Evolutionary conservation across 2,888 invertebrate genomes (phyloP), one percentile per base, ranked within the genome.

Genomic region (Strigamia maritima): DNA sequence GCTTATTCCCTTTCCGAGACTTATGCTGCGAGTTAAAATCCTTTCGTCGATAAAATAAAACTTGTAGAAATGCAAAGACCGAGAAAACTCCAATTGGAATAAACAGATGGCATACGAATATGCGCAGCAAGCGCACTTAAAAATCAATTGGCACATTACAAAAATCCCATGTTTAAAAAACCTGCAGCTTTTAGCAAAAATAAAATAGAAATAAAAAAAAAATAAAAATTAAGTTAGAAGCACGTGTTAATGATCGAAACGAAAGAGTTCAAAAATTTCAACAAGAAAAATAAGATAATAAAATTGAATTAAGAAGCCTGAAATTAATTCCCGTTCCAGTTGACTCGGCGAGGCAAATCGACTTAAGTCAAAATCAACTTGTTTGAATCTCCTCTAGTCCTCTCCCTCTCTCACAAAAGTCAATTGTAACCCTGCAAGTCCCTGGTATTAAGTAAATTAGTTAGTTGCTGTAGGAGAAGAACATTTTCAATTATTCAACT

Each of bases 121-220:
- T 26, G 2, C 28, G 70, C 24, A 70, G 54, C 28, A 28, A 28
- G 12, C 12, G 26, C 70, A 28, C 12, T 70, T 70, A 70, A 28
- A 70, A 70, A 70, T 70, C 70, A 70, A 70, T 70, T 70, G 26
- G 28, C 70, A 70, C 70, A 26, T 70, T 26, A 70, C 26, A 70
- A 70, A 70, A 24, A n/a, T n/a, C 22, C 1, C 10, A 60, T 10
- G 22, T 24, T n/a, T n/a, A n/a, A 60, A 60, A 44, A 44, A 44
- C 14, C 44, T 14, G 44, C 44, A 44, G 44, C 44, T 44, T 44
- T 22, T 24, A 8, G 8, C 6, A 60, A 60, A 60, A 28, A 28
- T 6, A 70, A 70, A 70, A 70, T 16, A 70, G 26, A 70, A 70
- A 70, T 28, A n/a, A n/a, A 60, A 28, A 28, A 12, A 70, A 70